Base-by-base conservation (phyloP, 2,888 invertebrate species). In the Brenthis hecate region DNA sequence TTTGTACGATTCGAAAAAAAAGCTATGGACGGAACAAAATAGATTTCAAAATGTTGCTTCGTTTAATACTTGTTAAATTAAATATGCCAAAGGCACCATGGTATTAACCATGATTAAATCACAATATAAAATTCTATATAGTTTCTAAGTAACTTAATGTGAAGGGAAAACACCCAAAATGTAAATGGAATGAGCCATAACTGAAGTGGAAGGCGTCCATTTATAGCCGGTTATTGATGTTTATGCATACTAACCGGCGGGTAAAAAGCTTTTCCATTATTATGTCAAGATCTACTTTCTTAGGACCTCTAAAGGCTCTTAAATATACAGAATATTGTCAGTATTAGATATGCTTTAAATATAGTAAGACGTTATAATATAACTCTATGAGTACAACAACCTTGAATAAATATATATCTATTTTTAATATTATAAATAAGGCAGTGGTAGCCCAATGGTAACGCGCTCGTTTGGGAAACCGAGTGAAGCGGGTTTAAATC, bases 241-340 rank as follows among this genome's bases (percentile, higher is more conserved):
- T 74, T 73, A 74, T 73, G 70, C 70, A 70, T 71, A 65, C 73
- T 74, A 76, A 73, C 78, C 75, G 77, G 69, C 73, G 78, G 64
- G 69, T 71, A 72, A 72, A 78, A 75, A 74, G 74, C 73, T 75
- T 74, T 74, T 77, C 73, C 74, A 69, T 72, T 72, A 73, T 71
- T 65, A 73, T 67, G 72, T 71, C 72, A 72, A 72, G 69, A 70
- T 72, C 65, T 69, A 73, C 70, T 70, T 67, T 63, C 68, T 76
- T 66, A 73, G 72, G 65, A 32, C 65, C 74, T 51, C 53, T 66
- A 65, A 67, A 64, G 58, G 55, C 66, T 57, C 66, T 66, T 60
- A 14, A 61, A 65, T 55, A 62, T 54, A 28, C 28, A 55, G 32
- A 67, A 55, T 66, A 68, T 62, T 54, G 62, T 19, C 61, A 50